phyloP scores from a whole-genome alignment of 2,888 invertebrate species.

The Spodoptera picta region DNA sequence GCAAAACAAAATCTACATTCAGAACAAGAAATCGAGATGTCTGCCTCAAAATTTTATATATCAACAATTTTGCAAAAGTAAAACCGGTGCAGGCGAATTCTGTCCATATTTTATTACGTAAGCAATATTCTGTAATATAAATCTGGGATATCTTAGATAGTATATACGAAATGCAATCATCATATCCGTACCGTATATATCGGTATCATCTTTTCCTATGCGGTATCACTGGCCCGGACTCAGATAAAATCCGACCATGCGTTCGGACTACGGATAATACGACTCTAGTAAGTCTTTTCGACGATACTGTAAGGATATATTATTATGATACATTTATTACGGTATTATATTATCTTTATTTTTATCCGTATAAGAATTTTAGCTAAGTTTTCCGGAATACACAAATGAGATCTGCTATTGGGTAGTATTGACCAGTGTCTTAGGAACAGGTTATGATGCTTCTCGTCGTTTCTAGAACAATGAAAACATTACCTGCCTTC shows the following conservation, averaged over 20 bases:
- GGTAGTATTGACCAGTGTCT: no score
- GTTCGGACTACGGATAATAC: slow-evolving; percentile 8
- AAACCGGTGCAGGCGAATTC: not conserved
- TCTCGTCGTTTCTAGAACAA: no score
- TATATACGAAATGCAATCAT: slow-evolving; percentile 7
- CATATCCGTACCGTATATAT: not conserved
- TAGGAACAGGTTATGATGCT: no score
- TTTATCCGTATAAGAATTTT: no score
- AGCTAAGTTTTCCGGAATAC: no score
- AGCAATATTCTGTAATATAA: not conserved
- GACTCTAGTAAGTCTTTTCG: not conserved
- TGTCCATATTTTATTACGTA: slow-evolving; percentile 5
- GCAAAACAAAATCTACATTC: no score
- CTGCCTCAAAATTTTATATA: slow-evolving; percentile 1
- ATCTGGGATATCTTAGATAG: slow-evolving; percentile 7
- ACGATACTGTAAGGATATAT: not conserved
- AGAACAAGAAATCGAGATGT: no score
- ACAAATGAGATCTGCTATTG: no score
- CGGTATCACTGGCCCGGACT: slow-evolving; percentile 11
- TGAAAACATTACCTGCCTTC: no score
- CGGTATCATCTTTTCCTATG: not conserved
- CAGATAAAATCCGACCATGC: slow-evolving; percentile 1
- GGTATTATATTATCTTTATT: no score
- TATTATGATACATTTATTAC: no score
- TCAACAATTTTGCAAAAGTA: not conserved